Evolutionary conservation across 2,113 vertebrate species (phyloP).

Genomic region (Pogona vitticeps): DNA sequence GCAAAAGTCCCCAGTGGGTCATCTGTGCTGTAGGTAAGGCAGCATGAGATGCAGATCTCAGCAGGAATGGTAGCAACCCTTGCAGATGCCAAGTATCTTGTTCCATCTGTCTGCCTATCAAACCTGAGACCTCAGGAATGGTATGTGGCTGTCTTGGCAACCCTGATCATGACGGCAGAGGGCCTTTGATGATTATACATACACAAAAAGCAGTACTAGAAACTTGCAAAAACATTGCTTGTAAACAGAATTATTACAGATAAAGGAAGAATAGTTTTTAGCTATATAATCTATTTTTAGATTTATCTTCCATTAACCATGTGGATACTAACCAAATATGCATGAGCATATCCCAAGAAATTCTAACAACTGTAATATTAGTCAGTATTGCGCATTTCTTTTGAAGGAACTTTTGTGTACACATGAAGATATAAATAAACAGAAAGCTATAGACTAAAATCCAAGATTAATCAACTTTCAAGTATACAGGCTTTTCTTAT

Average conservation of each 20-base stretch:
- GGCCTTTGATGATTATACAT: conserved; percentile 55
- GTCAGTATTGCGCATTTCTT: conserved; percentile 12
- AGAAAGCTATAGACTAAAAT: neutral
- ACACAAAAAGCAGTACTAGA: conserved; percentile 40
- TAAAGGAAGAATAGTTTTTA: neutral
- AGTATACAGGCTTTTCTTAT: neutral
- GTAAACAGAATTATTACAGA: conserved; percentile 25
- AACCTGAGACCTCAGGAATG: too few relatives aligned
- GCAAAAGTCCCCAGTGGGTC: too few relatives aligned
- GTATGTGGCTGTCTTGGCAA: conserved; percentile 38
- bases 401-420: neutral
- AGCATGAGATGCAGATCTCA: too few relatives aligned
- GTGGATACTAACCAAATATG: neutral
- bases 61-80: too few relatives aligned
- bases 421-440: neutral
- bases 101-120: too few relatives aligned
- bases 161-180: neutral
- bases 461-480: neutral
- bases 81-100: too few relatives aligned
- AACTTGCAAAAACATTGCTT: conserved; percentile 34
- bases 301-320: neutral
- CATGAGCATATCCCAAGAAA: neutral
- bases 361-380: neutral
- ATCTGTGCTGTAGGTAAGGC: too few relatives aligned
- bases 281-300: conserved; percentile 13